Base-by-base conservation (phyloP, 2,888 invertebrate species). In the Ctenicera cuprea region DNA sequence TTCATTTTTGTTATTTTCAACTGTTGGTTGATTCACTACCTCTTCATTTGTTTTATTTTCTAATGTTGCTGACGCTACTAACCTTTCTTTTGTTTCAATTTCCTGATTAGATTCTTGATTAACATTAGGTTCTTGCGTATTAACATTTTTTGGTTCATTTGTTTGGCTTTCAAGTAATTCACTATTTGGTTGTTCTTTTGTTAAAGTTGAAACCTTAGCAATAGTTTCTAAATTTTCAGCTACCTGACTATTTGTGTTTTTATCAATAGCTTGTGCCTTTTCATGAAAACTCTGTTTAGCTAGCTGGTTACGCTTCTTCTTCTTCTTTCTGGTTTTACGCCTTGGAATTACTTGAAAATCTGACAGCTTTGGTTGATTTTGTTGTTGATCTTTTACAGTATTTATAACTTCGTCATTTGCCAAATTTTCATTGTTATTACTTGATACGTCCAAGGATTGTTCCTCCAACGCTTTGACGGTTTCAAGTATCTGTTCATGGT, bases 321-420 rank as follows among this genome's bases (percentile, higher is more conserved):
- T 76, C 73, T 73, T 73, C 63, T 62, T 65, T 64, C 63, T 68
- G n/a, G 65, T 75, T 63, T 68, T 77, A 33, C 63, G 61, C 43
- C 33, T 69, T 12, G 69, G 75, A 50, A 62, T 38, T 48, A 2
- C 20, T 48, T 48, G 14, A 18, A 11, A 18, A 9, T 9, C 18
- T 5, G 48, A 48, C 1, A n/a, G 0, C 14, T 54, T 12, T 63
- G 50, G 14, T 61, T 33, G 26, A 11, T 30, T 30, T n/a, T 33
- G 30, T 7, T 26, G 1, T 30, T 12, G 16, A 22, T 30, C 3
- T 3, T 54, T 54, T 54, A 14, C 12, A n/a, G 14, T 8, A 33
- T 33, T 33, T 33, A 5, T 4, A 9, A 9, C 9, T 33, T 33
- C 33, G 2, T 26, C 5, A 26, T 5, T 26, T 26, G 2, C 26